These are phyloP conservation scores for Drosophila oshimai DNA, from an alignment of 1,140 invertebrate species.

Conservation along the genomic window DNA sequence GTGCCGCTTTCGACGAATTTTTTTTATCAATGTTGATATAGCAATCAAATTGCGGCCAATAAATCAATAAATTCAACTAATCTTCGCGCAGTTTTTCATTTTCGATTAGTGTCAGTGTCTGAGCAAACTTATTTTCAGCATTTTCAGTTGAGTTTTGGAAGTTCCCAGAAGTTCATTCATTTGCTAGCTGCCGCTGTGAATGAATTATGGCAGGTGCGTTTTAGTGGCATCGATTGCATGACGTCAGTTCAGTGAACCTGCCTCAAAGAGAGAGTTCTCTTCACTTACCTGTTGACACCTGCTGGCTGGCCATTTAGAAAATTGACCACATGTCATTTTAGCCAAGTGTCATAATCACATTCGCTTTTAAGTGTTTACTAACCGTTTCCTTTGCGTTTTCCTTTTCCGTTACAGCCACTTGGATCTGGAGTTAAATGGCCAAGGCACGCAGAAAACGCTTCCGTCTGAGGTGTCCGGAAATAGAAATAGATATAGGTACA, in stretches of 20 bases:
- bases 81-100: not conserved
- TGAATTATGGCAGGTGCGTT: slow-evolving; percentile 40
- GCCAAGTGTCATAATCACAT: slow-evolving; percentile 25
- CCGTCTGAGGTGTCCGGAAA: slow-evolving; percentile 53
- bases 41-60: not conserved
- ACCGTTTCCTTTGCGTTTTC: not conserved
- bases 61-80: slow-evolving; percentile 5
- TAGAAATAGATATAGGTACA: slow-evolving; percentile 16
- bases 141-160: not conserved
- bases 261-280: not conserved
- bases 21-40: not conserved
- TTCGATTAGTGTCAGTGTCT: not conserved
- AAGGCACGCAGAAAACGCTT: slow-evolving; percentile 68
- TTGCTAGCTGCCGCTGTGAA: not conserved
- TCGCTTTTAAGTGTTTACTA: not conserved
- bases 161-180: slow-evolving; percentile 21
- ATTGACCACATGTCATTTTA: slow-evolving; percentile 7
- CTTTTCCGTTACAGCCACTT: slow-evolving; percentile 34
- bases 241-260: slow-evolving; percentile 20
- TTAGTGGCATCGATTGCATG: slow-evolving; percentile 5
- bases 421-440: slow-evolving; percentile 62
- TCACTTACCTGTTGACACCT: slow-evolving; percentile 3
- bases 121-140: not conserved
- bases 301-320: slow-evolving; percentile 9
- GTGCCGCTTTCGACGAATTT: not conserved